Conservation (phyloP, 2,888 invertebrate species). For the Callyntrura guangdongensis region DNA sequence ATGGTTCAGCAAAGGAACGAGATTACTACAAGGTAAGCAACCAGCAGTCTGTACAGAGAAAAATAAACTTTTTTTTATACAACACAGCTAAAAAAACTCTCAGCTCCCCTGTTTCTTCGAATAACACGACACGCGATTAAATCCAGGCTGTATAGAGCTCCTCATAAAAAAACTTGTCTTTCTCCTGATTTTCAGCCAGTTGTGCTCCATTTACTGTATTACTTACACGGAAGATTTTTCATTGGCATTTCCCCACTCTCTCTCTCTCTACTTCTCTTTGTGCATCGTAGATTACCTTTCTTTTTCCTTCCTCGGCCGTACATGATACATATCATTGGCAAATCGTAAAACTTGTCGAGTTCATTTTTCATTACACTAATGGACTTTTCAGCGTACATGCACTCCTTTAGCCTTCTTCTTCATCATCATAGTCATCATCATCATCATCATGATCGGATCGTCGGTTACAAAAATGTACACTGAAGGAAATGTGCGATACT, state of each 20-base stretch:
- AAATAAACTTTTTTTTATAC: constrained; percentile 33
- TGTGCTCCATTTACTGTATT: constrained; percentile 44
- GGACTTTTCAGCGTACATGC: constrained; percentile 59
- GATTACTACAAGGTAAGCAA: constrained; percentile 89
- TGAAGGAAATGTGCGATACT: background rate
- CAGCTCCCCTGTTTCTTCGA: background rate
- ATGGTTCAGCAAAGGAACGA: constrained; percentile 96
- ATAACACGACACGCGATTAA: constrained; percentile 49
- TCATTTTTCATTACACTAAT: constrained; percentile 81
- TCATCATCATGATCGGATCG: constrained; percentile 1
- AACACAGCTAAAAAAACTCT: constrained; percentile 1
- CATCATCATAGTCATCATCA: background rate
- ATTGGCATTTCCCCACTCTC: too few relatives aligned
- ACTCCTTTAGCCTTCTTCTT: too few relatives aligned
- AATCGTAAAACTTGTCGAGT: constrained; percentile 68
- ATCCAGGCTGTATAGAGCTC: background rate
- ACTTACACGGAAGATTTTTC: constrained; percentile 49
- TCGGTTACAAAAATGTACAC: background rate
- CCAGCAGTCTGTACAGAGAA: too few relatives aligned
- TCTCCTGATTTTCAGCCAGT: background rate
- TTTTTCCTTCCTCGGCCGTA: background rate
- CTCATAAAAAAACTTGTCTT: background rate
- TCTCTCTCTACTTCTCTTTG: constrained; percentile 45
- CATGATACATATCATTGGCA: constrained; percentile 26
- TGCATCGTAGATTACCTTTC: constrained; percentile 31